Evolutionary conservation across 2,113 vertebrate species (phyloP).

Genomic region (Lycocorax pyrrhopterus): DNA sequence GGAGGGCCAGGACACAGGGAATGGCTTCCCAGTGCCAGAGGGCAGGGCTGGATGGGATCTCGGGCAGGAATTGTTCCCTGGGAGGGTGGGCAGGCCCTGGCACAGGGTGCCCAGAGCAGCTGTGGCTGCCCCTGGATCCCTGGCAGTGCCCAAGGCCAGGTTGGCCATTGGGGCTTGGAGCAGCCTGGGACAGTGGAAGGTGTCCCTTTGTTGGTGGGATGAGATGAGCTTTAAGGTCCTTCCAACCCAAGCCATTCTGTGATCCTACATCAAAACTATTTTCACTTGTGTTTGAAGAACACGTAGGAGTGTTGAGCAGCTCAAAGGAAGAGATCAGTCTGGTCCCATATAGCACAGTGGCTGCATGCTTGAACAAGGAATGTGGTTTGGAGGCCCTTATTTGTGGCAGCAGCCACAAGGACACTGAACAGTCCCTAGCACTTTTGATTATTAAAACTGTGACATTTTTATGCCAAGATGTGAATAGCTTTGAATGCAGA

Average conservation of each 20-base stretch:
- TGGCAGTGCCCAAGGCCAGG: neutral
- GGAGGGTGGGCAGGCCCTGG: neutral
- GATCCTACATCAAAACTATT: neutral
- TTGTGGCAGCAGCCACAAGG: neutral
- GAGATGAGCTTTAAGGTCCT: too few relatives aligned
- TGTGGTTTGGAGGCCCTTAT: neutral
- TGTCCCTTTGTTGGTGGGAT: neutral
- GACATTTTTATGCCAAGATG: neutral
- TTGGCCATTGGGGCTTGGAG: neutral
- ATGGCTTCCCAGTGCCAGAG: neutral
- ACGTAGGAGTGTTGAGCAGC: fast-evolving
- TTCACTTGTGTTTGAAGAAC: neutral
- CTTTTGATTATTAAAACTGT: neutral
- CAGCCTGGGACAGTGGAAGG: neutral
- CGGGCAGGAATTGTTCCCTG: neutral
- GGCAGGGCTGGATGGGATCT: neutral
- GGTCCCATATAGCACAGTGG: neutral
- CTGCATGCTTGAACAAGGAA: neutral
- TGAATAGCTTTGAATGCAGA: neutral
- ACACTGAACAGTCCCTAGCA: neutral
- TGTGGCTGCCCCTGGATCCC: neutral
- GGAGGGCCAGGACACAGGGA: neutral
- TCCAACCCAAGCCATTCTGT: neutral
- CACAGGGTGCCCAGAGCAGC: neutral
- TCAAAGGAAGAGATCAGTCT: neutral